These are phyloP conservation scores for Indicator indicator DNA, from an alignment of 2,113 vertebrate species.

Conservation along the genomic window DNA sequence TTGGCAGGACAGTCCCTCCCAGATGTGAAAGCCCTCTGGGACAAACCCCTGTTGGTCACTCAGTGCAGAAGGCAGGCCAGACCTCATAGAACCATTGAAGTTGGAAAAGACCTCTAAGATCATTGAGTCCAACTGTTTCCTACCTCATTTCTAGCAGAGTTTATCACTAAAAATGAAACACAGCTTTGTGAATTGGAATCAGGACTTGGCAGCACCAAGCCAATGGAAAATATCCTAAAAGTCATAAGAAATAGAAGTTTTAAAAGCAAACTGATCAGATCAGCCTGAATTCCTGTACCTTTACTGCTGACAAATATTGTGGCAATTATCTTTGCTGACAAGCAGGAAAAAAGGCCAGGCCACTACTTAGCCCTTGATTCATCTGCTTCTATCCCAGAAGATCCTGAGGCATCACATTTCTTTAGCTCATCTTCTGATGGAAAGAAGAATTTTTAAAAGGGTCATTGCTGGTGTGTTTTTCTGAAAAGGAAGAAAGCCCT, in stretches of 20 bases:
- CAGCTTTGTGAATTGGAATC: neutral
- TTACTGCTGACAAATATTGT: neutral
- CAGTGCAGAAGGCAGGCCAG: too few species aligned
- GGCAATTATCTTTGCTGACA: neutral
- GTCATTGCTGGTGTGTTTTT: neutral
- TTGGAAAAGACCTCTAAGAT: too few species aligned
- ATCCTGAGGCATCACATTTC: neutral
- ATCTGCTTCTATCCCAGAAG: neutral
- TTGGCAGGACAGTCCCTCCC: neutral
- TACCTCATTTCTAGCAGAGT: too few species aligned
- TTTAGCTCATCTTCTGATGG: too few species aligned
- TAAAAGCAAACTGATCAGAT: neutral
- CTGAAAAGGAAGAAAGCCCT: neutral
- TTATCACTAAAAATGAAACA: neutral
- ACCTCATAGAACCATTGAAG: too few species aligned
- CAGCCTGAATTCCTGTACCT: neutral
- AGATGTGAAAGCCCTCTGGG: rapidly evolving
- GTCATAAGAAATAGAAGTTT: neutral
- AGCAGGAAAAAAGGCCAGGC: neutral
- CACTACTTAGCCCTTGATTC: neutral
- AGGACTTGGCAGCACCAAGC: neutral
- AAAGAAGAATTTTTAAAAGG: neutral
- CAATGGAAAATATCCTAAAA: neutral
- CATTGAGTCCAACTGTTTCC: neutral
- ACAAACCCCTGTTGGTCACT: neutral